phyloP scores from a whole-genome alignment of 2,888 invertebrate species.

The Yponomeuta malinellus region DNA sequence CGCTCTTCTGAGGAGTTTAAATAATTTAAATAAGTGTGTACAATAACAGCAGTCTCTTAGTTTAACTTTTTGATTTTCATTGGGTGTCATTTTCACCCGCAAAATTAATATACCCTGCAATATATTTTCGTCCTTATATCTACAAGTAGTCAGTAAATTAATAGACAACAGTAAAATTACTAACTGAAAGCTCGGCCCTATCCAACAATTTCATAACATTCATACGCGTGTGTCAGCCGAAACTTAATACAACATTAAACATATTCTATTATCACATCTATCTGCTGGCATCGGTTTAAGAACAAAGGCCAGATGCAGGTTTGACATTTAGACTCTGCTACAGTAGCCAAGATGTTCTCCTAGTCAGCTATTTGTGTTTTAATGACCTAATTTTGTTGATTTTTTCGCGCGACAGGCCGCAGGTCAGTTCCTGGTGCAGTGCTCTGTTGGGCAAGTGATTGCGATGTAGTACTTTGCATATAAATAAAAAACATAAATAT shows the following conservation, averaged over 20 bases:
- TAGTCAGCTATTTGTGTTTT: conserved; percentile 14
- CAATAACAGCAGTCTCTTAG: too few species aligned
- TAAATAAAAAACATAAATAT: not conserved
- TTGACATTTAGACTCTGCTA: conserved; percentile 17
- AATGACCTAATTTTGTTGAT: conserved; percentile 16
- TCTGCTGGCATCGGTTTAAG: conserved; percentile 13
- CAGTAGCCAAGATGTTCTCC: conserved; percentile 11
- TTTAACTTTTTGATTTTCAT: too few species aligned
- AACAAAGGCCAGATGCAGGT: conserved; percentile 16
- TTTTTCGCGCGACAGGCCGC: not conserved
- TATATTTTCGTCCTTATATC: too few species aligned
- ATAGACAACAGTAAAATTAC: not conserved
- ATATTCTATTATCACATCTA: conserved; percentile 7
- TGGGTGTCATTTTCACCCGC: too few species aligned
- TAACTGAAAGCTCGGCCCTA: not conserved
- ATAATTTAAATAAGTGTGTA: too few species aligned
- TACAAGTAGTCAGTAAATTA: too few species aligned
- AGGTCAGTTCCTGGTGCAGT: not conserved
- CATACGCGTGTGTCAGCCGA: not conserved
- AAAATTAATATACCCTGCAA: too few species aligned
- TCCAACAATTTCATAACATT: not conserved
- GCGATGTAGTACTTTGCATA: not conserved
- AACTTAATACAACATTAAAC: not conserved
- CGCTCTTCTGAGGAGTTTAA: too few species aligned
- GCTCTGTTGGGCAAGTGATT: too few species aligned